These are phyloP conservation scores for Symphodus melops DNA, from an alignment of 2,113 vertebrate genomes.

Conservation along the genomic window DNA sequence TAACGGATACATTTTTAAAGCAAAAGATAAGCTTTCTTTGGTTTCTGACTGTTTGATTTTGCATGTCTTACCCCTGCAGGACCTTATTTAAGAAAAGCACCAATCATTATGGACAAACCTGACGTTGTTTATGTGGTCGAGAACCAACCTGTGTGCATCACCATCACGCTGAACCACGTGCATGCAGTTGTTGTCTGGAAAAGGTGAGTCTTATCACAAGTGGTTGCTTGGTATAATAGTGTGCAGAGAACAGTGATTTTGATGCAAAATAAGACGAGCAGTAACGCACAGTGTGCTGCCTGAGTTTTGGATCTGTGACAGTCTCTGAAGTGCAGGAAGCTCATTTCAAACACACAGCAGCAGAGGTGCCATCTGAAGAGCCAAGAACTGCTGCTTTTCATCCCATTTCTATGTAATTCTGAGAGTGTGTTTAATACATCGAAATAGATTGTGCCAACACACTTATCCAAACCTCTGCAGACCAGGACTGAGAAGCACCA, in stretches of 20 bases:
- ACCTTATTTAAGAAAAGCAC: slow-evolving; percentile 88
- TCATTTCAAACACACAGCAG: neutral
- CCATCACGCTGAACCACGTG: slow-evolving; percentile 92
- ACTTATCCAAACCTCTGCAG: neutral
- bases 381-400: slow-evolving; percentile 1
- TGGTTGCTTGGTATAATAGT: too few relatives aligned
- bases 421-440: slow-evolving; percentile 3
- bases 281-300: too few relatives aligned
- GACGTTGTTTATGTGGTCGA: slow-evolving; percentile 90
- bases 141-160: slow-evolving; percentile 87
- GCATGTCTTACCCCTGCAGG: slow-evolving; percentile 72
- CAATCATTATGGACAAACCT: slow-evolving; percentile 90
- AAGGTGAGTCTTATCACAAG: slow-evolving; percentile 78
- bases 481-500: neutral
- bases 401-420: neutral
- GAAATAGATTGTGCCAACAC: neutral
- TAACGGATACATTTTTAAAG: neutral
- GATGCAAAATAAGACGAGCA: too few relatives aligned
- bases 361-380: neutral
- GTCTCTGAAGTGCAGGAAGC: neutral
- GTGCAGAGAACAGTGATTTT: too few relatives aligned
- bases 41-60: neutral
- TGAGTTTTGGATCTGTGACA: neutral
- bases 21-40: neutral
- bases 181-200: slow-evolving; percentile 91